These are phyloP conservation scores for Cebidichthys violaceus DNA, from an alignment of 2,113 vertebrate genomes.

Conservation along the genomic window DNA sequence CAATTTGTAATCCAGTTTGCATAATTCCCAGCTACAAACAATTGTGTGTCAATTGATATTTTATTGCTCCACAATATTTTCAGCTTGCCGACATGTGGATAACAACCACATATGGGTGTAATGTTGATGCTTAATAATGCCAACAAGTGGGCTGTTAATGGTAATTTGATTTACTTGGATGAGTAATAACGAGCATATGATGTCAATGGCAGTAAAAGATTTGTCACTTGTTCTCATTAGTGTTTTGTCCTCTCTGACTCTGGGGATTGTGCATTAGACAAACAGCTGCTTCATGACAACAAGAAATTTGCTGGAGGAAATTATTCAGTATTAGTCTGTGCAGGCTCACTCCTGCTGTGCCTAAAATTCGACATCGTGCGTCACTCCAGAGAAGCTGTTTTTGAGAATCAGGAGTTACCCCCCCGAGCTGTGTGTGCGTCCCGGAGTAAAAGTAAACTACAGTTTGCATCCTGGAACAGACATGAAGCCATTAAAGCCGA, in stretches of 20 bases:
- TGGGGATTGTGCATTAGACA: neutral
- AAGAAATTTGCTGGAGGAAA: slow-evolving; percentile 16
- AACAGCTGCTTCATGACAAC: slow-evolving; percentile 21
- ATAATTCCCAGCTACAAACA: neutral
- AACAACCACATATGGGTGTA: neutral
- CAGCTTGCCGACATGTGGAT: neutral
- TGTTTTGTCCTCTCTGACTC: neutral
- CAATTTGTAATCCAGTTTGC: neutral
- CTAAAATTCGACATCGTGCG: neutral
- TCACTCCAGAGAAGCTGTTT: slow-evolving; percentile 12
- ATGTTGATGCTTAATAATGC: slow-evolving; percentile 8
- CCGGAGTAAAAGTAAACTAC: slow-evolving; percentile 4
- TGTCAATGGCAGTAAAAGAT: neutral
- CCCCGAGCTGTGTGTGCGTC: neutral
- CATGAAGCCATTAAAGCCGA: slow-evolving; percentile 43
- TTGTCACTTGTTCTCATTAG: neutral
- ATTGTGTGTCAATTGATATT: neutral
- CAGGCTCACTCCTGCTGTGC: slow-evolving; percentile 16
- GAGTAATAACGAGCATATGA: neutral
- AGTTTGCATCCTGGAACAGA: slow-evolving; percentile 38
- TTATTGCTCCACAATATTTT: neutral
- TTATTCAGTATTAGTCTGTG: neutral
- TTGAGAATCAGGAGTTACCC: neutral
- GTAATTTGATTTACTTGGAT: neutral
- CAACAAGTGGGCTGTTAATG: neutral